These are phyloP conservation scores for Trypoxylus dichotomus DNA, from an alignment of 1,140 invertebrate species.

Conservation along the genomic window DNA sequence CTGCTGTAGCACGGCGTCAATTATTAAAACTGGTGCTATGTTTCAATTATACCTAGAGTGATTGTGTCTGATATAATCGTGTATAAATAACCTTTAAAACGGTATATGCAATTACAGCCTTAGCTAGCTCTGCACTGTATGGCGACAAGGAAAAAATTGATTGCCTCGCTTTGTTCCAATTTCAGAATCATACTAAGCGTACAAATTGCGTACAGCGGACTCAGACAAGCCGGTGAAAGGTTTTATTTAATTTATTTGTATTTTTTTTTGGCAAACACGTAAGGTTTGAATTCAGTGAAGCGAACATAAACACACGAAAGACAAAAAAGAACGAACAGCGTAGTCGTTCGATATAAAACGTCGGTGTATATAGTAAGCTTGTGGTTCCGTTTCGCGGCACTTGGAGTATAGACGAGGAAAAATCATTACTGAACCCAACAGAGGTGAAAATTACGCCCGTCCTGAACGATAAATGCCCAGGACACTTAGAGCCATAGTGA, in stretches of 20 bases:
- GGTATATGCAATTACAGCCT: background rate
- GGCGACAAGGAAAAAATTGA: background rate
- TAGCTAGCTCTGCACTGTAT: background rate
- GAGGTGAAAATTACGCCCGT: constrained; percentile 44
- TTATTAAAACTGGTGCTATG: background rate
- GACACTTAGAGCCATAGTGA: constrained; percentile 29
- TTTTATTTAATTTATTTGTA: constrained; percentile 28
- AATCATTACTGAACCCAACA: constrained; percentile 42
- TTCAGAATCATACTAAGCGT: constrained; percentile 1
- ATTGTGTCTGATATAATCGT: background rate
- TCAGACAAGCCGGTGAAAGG: constrained; percentile 6
- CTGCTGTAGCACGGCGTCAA: background rate
- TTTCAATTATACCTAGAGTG: background rate
- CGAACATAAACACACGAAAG: constrained; percentile 34
- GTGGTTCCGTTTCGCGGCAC: background rate
- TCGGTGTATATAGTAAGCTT: background rate
- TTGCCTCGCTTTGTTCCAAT: background rate
- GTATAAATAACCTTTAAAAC: constrained; percentile 3
- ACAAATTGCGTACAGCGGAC: background rate
- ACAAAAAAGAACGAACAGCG: constrained; percentile 33
- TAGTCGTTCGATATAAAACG: constrained; percentile 13
- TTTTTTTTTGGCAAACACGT: constrained; percentile 11
- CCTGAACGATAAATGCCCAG: constrained; percentile 34
- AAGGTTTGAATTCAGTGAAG: constrained; percentile 34
- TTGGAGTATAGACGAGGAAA: constrained; percentile 31